Percentiles rank a stretch among this genome's conserved stretches.
phyloP scores from a whole-genome alignment of 2,888 invertebrate species.

The Bugula neritina region DNA sequence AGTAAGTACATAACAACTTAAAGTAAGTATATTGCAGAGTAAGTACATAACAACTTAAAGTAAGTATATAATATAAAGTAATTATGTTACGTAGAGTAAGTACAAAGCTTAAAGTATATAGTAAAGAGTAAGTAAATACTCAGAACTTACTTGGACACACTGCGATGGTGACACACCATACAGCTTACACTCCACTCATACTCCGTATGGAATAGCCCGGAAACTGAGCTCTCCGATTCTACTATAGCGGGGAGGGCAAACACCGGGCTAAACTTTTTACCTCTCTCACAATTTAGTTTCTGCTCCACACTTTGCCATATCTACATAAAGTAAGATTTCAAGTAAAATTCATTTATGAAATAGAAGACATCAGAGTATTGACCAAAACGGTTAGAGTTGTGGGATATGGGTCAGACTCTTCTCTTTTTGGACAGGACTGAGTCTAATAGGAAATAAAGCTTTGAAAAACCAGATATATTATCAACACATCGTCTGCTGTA shows the following conservation, averaged over 20 bases:
- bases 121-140: not conserved
- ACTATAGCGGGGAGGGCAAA: constrained; percentile 44
- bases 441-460: no score
- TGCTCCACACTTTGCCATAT: constrained; percentile 42
- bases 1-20: not conserved
- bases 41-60: not conserved
- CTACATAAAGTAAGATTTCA: constrained; percentile 4
- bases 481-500: no score
- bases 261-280: constrained; percentile 47
- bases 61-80: not conserved
- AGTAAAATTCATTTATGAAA: not conserved
- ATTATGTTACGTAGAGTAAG: not conserved
- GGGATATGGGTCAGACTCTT: no score
- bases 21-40: not conserved
- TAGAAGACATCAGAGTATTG: no score
- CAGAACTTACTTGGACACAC: not conserved
- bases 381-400: no score
- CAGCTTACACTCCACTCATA: constrained; percentile 37
- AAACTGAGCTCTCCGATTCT: constrained; percentile 34
- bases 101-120: not conserved
- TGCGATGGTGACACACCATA: constrained; percentile 24
- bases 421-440: no score
- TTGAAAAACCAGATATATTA: no score
- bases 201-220: constrained; percentile 37
- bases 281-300: constrained; percentile 42